A percentile compares a stretch with the other conserved stretches of the same genome.
Conservation (phyloP, 2,888 invertebrate genomes). For the Erebia aethiops region DNA sequence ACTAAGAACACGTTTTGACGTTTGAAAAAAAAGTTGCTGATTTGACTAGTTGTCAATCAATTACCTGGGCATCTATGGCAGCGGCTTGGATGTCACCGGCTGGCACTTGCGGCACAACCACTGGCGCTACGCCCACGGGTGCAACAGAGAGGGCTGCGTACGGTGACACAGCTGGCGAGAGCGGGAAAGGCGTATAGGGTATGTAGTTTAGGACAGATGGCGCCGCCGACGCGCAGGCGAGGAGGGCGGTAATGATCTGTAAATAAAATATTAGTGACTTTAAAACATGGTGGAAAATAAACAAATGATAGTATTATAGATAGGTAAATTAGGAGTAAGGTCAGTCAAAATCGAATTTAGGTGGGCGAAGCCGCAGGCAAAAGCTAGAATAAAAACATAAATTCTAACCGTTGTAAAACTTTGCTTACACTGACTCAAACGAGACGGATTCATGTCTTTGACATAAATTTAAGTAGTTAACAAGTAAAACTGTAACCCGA, state of each 20-base stretch:
- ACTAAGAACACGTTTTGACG: too few relatives aligned
- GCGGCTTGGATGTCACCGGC: conserved; percentile 73
- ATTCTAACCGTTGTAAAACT: too few relatives aligned
- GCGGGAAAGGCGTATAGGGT: conserved; percentile 23
- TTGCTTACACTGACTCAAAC: too few relatives aligned
- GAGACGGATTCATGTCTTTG: too few relatives aligned
- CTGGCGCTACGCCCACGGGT: conserved; percentile 65
- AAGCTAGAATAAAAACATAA: too few relatives aligned
- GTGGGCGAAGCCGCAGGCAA: too few relatives aligned
- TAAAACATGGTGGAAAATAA: neutral
- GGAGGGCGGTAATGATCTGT: conserved; percentile 63
- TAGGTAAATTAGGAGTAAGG: too few relatives aligned
- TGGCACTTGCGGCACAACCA: conserved; percentile 44
- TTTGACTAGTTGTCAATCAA: neutral
- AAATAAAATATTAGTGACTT: neutral
- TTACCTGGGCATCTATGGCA: conserved; percentile 65
- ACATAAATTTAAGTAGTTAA: too few relatives aligned
- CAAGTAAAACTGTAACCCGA: too few relatives aligned
- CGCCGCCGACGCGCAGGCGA: conserved; percentile 66
- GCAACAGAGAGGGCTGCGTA: conserved; percentile 18
- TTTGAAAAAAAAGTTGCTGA: too few relatives aligned
- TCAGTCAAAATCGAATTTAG: too few relatives aligned
- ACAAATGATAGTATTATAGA: too few relatives aligned
- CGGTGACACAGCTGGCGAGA: conserved; percentile 43
- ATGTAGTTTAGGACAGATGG: conserved; percentile 52